Conservation (phyloP, 92 coral and sea anemone species). For the Zoanthus solanderi region DNA sequence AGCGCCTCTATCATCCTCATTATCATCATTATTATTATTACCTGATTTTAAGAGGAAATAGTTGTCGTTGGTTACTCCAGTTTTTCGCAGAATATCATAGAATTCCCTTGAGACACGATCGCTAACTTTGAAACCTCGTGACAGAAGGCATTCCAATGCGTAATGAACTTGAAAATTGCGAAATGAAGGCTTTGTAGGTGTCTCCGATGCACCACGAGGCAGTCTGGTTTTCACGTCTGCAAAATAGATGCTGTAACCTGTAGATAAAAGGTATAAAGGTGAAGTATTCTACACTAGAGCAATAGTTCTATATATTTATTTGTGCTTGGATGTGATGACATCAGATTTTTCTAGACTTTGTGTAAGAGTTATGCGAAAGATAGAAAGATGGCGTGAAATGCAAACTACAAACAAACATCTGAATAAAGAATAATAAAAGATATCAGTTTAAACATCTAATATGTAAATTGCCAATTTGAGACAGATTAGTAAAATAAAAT, state of each 20-base stretch:
- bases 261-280: background rate
- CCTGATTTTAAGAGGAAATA: background rate
- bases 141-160: conserved; percentile 88
- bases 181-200: conserved; percentile 66
- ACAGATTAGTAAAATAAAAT: too few species aligned
- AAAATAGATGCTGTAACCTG: conserved; percentile 72
- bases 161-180: conserved; percentile 68
- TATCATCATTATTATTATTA: background rate
- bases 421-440: too few species aligned
- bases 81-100: conserved; percentile 67
- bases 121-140: conserved; percentile 79
- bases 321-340: too few species aligned
- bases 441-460: too few species aligned
- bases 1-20: too few species aligned
- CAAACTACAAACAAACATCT: too few species aligned
- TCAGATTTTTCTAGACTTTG: too few species aligned
- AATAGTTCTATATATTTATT: background rate
- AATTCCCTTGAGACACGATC: conserved; percentile 78
- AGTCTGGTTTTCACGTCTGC: conserved; percentile 59
- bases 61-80: conserved; percentile 1
- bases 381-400: too few species aligned
- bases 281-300: background rate
- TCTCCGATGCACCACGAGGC: conserved; percentile 62
- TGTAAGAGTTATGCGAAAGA: too few species aligned
- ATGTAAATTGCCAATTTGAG: too few species aligned